A percentile compares a stretch with the other conserved stretches of the same genome.
These are phyloP conservation scores for Flexamia atlantica DNA, from an alignment of 2,888 invertebrate genomes.

Conservation along the genomic window DNA sequence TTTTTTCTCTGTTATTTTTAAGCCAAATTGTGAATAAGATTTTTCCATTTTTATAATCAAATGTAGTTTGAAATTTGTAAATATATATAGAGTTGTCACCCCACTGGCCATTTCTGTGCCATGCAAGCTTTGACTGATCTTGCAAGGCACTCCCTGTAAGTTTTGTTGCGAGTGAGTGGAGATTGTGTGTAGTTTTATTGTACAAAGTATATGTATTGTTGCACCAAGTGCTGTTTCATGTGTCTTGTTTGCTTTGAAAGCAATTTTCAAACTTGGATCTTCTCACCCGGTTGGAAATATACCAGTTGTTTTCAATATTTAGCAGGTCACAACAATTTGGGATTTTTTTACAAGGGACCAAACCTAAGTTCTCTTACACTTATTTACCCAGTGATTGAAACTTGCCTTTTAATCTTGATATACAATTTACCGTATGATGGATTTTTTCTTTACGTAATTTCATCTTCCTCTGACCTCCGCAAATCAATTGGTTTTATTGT, in stretches of 20 bases:
- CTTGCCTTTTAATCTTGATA: not conserved
- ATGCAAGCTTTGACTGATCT: slow-evolving; percentile 43
- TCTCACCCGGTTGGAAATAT: not conserved
- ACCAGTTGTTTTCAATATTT: not conserved
- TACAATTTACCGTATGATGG: not conserved
- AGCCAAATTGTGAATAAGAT: slow-evolving; percentile 20
- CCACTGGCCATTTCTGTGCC: slow-evolving; percentile 52
- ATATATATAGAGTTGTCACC: slow-evolving; percentile 22
- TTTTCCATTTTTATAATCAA: slow-evolving; percentile 50
- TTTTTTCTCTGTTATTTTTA: not conserved
- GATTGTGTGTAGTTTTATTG: slow-evolving; percentile 44
- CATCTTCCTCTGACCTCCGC: slow-evolving; percentile 21
- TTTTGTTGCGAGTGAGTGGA: slow-evolving; percentile 29
- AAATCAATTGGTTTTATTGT: slow-evolving; percentile 27
- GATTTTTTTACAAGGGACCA: slow-evolving; percentile 45
- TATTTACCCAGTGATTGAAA: not conserved
- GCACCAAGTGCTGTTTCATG: slow-evolving; percentile 47
- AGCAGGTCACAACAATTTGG: slow-evolving; percentile 40
- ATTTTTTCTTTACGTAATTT: not conserved
- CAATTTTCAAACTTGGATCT: slow-evolving; percentile 7
- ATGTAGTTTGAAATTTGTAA: slow-evolving; percentile 26
- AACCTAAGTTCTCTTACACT: slow-evolving; percentile 2
- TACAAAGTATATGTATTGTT: slow-evolving; percentile 44
- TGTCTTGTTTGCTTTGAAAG: slow-evolving; percentile 45
- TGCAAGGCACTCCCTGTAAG: slow-evolving; percentile 44